Percentiles rank a stretch among this genome's conserved stretches.
phyloP scores from a whole-genome alignment of 2,797 vertebrate genomes.

The Eidolon dupreanum region DNA sequence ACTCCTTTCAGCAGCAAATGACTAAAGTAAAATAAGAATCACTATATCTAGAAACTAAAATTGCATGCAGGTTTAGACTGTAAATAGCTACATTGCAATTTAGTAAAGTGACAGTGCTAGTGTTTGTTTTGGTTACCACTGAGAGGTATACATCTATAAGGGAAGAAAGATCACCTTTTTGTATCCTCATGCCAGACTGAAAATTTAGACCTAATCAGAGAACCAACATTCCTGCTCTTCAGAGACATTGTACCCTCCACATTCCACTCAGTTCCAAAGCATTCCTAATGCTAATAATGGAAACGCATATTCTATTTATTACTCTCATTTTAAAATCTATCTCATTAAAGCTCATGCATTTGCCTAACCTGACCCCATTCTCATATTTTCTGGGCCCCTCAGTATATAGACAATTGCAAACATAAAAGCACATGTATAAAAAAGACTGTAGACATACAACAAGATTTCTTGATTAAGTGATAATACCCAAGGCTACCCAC shows the following conservation, averaged over 20 bases:
- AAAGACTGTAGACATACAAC: not conserved
- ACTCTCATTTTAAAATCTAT: conserved; percentile 36
- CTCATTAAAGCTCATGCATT: not conserved
- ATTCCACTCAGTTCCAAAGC: conserved; percentile 1
- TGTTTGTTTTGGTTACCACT: conserved; percentile 19
- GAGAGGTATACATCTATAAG: not conserved
- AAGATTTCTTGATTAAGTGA: not conserved
- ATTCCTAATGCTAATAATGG: not conserved
- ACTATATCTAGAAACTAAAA: conserved; percentile 28
- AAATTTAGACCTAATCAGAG: conserved; percentile 14
- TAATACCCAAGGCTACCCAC: not conserved
- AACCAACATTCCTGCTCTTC: not conserved
- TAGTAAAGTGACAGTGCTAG: not conserved
- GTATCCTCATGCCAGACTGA: not conserved
- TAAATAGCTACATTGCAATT: not conserved
- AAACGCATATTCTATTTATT: not conserved
- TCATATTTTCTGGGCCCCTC: not conserved
- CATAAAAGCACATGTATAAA: not conserved
- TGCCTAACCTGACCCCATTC: not conserved
- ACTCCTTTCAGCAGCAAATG: conserved; percentile 37
- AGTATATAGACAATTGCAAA: not conserved
- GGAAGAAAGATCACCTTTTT: conserved; percentile 10
- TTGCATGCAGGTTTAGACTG: not conserved
- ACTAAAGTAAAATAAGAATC: conserved; percentile 47
- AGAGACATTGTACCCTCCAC: not conserved